Conservation (phyloP, 2,113 vertebrate species). For the Tricholaema leucomelas region DNA sequence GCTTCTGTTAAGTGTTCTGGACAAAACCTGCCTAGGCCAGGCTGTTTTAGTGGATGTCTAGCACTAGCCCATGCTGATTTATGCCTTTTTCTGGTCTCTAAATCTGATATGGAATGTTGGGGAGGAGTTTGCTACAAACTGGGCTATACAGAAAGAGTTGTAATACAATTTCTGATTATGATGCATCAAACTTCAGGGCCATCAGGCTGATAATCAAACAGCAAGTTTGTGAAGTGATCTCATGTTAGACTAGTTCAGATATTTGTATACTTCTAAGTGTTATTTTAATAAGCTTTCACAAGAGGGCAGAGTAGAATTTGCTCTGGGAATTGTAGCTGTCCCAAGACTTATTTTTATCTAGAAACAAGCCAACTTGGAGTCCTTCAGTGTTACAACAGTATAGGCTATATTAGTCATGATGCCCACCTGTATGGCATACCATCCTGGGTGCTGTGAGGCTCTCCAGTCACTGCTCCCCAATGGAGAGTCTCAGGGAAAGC, state of each 20-base stretch:
- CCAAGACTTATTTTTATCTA: not conserved
- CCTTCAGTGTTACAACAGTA: not conserved
- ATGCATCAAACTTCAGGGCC: not conserved
- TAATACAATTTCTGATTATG: not conserved
- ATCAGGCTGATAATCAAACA: not conserved
- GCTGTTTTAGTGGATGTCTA: not conserved
- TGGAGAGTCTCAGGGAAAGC: not conserved
- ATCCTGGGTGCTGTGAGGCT: not conserved
- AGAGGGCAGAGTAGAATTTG: constrained; percentile 48
- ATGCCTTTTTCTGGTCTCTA: not conserved
- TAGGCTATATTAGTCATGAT: not conserved
- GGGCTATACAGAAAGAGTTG: not conserved
- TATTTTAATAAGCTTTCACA: constrained; percentile 33
- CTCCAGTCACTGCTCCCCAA: not conserved
- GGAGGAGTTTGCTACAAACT: not conserved
- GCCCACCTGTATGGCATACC: not conserved
- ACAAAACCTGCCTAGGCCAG: not conserved
- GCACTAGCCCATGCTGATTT: not conserved
- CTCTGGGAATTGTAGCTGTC: not conserved
- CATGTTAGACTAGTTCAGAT: not conserved
- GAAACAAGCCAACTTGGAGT: not conserved
- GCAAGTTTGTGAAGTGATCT: not conserved
- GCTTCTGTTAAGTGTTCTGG: not conserved
- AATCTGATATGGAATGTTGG: not conserved
- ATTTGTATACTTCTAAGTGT: not conserved